Base-by-base conservation (phyloP, 92 coral and sea anemone genomes). In the Pocillopora grandis region DNA sequence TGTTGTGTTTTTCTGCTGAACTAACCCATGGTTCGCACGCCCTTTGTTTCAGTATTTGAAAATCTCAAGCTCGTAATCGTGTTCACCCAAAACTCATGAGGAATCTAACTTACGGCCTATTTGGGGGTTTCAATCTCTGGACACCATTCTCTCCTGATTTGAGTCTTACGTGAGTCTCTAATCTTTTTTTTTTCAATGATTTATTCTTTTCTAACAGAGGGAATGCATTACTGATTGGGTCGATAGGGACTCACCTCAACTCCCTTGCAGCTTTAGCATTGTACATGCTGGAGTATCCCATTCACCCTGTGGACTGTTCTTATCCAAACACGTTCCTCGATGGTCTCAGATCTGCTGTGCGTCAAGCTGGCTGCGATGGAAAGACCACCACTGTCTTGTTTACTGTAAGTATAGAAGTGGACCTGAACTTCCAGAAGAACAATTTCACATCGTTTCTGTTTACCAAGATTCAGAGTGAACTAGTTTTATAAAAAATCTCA, bases 301-400 rank as follows among this genome's bases (percentile, higher is more conserved):
- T 96, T 36, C 99, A 96, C 56, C 87, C 98, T 58, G 92, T 96
- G 21, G 99, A 96, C 85, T 96, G 98, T 66, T 92, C 97, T 42
- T 89, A 90, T 66, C 92, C 90, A 56, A 92, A 92, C 92, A 90
- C 98, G 1, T 94, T 96, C 89, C 95, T 96, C 12, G 99, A 96
- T 81, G 97, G 99, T 18, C 91, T 96, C 84, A 85, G 99, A 68
- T 92, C 99, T 37, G 99, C 99, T 75, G 99, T 96, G 33, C 91
- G 99, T 65, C 96, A 93, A 85, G 99, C 99, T 71, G 99, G 99
- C 19, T 96, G 99, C 82, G 99, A 96, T 83, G 99, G 99, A 73
- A 96, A 96, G 89, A 96, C 98, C 23, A 96, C 99, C 1, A 96
- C 99, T 60, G 83, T 94, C n/a, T 72, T 94, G 31, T 87, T 96